Base-by-base conservation (phyloP, 2,797 vertebrate genomes). In the Tympanoctomys barrerae region DNA sequence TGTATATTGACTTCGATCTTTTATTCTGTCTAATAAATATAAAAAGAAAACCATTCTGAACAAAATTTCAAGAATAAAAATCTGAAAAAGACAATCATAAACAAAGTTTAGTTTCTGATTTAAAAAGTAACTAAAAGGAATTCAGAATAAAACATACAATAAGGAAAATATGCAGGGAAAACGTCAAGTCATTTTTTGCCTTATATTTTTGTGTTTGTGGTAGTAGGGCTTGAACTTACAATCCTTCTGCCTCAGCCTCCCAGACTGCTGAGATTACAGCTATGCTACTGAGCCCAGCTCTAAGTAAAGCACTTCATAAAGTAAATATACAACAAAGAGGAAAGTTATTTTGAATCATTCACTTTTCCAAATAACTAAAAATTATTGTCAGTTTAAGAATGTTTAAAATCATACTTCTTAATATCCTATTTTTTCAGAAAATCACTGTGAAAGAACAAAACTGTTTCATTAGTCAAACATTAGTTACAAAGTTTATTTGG, bases 1-100 rank as follows among this genome's bases (percentile, higher is more conserved):
- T 46, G 98, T 97, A 94, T 98, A 98, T 77, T 99, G 97, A 98
- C 98, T 99, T 96, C 98, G 98, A 95, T 98, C 98, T 95, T 97
- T 98, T 92, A 96, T 97, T 75, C 83, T 97, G 93, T 98, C 98
- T 96, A 96, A 94, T 95, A 97, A 70, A 97, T 87, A 90, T 87
- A 57, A 89, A 94, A 91, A 16, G 39, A 78, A 95, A 97, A 92
- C 16, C 78, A 68, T 88, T 96, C 36, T 90, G 54, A 79, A 91
- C 78, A 93, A 92, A 96, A 92, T 49, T 78, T 88, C 14, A 94
- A 87, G 16, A 93, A 91, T 71, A 95, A 94, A 96, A 91, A 64
- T 1, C 6, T 66, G 39, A 96, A 82, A 46, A 68, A 90, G 82
- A 89, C 14, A 89, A 90, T 88, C 82, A 95, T 87, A 62, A 91